phyloP scores from a whole-genome alignment of 2,888 invertebrate species.

The Rhimphoctona megacephalus region DNA sequence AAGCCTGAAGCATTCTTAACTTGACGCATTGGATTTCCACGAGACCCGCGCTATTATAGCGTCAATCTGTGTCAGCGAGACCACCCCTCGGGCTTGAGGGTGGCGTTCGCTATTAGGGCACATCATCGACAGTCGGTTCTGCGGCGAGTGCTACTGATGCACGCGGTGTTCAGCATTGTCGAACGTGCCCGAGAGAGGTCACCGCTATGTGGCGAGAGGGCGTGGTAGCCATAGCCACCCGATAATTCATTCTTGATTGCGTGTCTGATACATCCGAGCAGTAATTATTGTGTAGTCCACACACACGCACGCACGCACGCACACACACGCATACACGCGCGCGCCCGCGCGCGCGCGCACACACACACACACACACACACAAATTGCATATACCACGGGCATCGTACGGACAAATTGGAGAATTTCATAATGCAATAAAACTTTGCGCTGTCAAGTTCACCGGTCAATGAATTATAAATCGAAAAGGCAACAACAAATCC shows the following conservation, averaged over 20 bases:
- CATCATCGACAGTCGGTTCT: slow-evolving; percentile 83
- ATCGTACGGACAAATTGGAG: slow-evolving; percentile 14
- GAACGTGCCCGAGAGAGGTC: slow-evolving; percentile 73
- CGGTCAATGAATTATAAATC: neutral
- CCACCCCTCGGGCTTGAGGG: slow-evolving; percentile 27
- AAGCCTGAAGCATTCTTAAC: neutral
- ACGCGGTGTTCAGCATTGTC: slow-evolving; percentile 77
- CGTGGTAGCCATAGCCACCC: slow-evolving; percentile 74
- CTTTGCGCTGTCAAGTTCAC: neutral
- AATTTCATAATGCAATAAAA: slow-evolving; percentile 47
- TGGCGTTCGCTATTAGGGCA: slow-evolving; percentile 81
- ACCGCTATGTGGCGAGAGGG: slow-evolving; percentile 76
- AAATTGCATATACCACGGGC: neutral
- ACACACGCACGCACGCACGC: neutral
- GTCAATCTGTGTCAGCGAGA: slow-evolving; percentile 8
- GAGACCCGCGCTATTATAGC: neutral
- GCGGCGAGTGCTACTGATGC: slow-evolving; percentile 82
- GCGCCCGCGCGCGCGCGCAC: no score
- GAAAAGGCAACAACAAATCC: neutral
- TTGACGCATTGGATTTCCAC: neutral
- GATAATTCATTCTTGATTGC: slow-evolving; percentile 85
- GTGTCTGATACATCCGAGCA: slow-evolving; percentile 84
- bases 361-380: neutral
- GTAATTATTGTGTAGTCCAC: slow-evolving; percentile 77
- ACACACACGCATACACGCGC: neutral